Evolutionary conservation across 2,888 invertebrate species (phyloP), one percentile per base, ranked within the genome.

Genomic region (Meiosimyza decipiens): DNA sequence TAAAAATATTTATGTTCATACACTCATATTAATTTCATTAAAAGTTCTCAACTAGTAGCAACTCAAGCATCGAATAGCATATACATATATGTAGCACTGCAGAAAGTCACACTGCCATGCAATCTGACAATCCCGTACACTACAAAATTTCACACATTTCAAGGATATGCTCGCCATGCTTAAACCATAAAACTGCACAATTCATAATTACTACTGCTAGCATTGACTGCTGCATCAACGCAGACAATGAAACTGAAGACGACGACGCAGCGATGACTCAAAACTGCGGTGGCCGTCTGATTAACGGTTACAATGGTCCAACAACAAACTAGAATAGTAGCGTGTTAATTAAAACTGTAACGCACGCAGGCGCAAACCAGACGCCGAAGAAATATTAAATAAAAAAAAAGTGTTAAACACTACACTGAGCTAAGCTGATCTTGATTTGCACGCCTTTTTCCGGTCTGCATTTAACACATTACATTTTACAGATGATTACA

Each of bases 261-360:
- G 60, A 28, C 18, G 60, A 60, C 57, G n/a, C n/a, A 15, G 49
- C 33, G 47, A 28, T 40, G 40, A 40, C 40, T 40, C 40, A 40
- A 40, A 40, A 40, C 40, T 40, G 6, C 9, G 18, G 28, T 16
- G 59, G 16, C 59, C 28, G 59, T 59, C 51, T 60, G 69, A 60
- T 60, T 69, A 60, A 69, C 69, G 33, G 69, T 60, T 60, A 60
- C 51, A 69, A 18, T 50, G 69, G 60, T 51, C 69, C 60, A 18
- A 52, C 60, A 59, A 18, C 54, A 13, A 18, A 40, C 55, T 51
- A 40, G 11, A 18, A 33, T 40, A 40, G 40, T 40, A 40, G 40
- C 40, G 40, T 71, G 71, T 59, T 71, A 71, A 71, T 71, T 71
- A 65, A 71, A 71, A 71, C 64, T 71, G 65, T 65, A 71, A 65